Evolutionary conservation across 2,113 vertebrate species (phyloP).

Genomic region (Sialia sialis): DNA sequence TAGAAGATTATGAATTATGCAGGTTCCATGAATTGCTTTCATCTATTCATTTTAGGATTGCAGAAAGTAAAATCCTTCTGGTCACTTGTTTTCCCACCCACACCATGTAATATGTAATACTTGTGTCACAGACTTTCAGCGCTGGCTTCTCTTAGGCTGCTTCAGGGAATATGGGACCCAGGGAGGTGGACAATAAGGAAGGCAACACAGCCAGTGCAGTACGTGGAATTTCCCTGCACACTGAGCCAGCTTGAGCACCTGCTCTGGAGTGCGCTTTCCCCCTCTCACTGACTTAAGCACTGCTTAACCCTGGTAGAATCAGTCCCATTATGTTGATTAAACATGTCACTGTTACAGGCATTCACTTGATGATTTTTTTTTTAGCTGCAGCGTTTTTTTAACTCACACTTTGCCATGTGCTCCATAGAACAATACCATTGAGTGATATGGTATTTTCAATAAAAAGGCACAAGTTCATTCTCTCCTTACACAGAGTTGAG

Average conservation of each 20-base stretch:
- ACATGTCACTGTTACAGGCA: slow-evolving; percentile 33
- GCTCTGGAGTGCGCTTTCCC: slow-evolving; percentile 29
- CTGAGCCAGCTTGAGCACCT: slow-evolving; percentile 48
- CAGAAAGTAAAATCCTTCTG: not conserved
- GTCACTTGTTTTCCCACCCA: not conserved
- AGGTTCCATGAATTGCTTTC: not conserved
- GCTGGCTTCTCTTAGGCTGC: not conserved
- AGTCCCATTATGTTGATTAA: slow-evolving; percentile 66
- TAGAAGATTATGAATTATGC: not conserved
- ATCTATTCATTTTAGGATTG: not conserved
- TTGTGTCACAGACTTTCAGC: not conserved
- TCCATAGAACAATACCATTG: not conserved
- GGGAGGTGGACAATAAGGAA: not conserved
- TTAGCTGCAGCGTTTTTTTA: not conserved
- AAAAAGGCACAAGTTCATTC: not conserved
- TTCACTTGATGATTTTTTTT: slow-evolving; percentile 32
- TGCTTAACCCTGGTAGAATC: slow-evolving; percentile 58
- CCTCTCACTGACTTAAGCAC: slow-evolving; percentile 42
- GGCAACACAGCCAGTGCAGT: not conserved
- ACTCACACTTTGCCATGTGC: not conserved
- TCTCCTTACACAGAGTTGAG: not conserved
- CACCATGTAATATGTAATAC: not conserved
- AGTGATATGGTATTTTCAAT: not conserved
- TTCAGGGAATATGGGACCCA: not conserved
- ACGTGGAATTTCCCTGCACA: not conserved